Base-by-base conservation (phyloP, 2,888 invertebrate species). In the Alsophila aescularia region DNA sequence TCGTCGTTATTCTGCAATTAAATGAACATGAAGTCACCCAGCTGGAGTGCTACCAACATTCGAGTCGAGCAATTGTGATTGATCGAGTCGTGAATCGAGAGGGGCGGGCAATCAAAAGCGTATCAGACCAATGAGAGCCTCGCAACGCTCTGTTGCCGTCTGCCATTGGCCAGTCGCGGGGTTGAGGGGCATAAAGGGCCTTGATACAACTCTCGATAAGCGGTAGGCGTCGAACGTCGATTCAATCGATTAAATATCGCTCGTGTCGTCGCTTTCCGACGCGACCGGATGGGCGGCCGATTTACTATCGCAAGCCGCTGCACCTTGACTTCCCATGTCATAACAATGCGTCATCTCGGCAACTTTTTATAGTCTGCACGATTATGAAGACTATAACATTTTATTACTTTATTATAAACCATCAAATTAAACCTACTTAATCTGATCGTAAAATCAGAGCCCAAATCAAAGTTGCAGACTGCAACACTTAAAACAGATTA, bases 81-180 rank as follows among this genome's bases (percentile, higher is more conserved):
- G 88, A 90, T 90, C 81, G 87, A 82, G 83, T 71, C 81, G 75
- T 79, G 87, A 81, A 90, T 90, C 85, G 86, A 83, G 83, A 62
- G 80, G 87, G 90, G 90, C 90, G 90, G 87, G 90, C 90, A 87
- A 90, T 90, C 90, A 90, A 90, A 91, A 81, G 79, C 85, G 84
- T 83, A 88, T 87, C 85, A 83, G 78, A 72, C 90, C 90, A 90
- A 90, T 90, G 76, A 72, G 83, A 73, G 81, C 67, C 66, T 75
- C 68, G 73, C 79, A 60, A 67, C 67, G 66, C 60, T 64, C 69
- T 72, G 71, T 67, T 75, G 75, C 62, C 69, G 75, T 62, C 70
- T 72, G 76, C 69, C 66, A 90, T 90, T 90, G 90, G 90, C 73
- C 73, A 68, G 67, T 57, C 60, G 80, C 80, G 70, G 88, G 89